Base-by-base conservation (phyloP, 2,888 invertebrate genomes). In the Coelinius sp. region DNA sequence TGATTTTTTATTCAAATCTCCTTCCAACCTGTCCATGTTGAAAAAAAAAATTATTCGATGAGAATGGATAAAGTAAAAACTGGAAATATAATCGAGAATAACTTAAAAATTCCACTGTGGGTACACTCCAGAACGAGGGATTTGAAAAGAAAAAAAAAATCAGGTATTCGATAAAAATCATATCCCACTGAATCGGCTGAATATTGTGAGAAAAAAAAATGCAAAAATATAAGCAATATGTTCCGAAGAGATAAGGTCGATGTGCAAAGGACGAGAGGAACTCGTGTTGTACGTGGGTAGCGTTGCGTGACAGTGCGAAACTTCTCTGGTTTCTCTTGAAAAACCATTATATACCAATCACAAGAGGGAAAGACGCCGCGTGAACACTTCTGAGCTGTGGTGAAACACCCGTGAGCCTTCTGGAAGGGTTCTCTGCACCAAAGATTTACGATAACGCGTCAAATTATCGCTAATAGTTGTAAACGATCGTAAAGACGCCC, bases 311-410 rank as follows among this genome's bases (percentile, higher is more conserved):
- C 72, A 68, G 68, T 38, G 41, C 59, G 31, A 44, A 68, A 53
- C 63, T 72, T 68, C 52, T 64, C 68, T 52, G 53, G 72, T 72
- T 72, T 72, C 64, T 53, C 52, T 68, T 31, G 68, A 72, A 72
- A 63, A 72, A 68, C 68, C 64, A 72, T 72, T 68, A 72, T 68
- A 68, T 44, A 68, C 63, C 67, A 72, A 72, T 72, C 63, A 72
- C 52, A 64, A 63, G 63, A 49, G 52, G 41, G 49, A 27, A 52
- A 72, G 62, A 41, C 22, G 44, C 20, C 62, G 68, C 46, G 35
- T 71, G 66, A 35, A 66, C 59, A 66, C 62, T 63, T 25, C 25
- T 22, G 49, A 27, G 44, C 20, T 59, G n/a, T 17, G 3, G 38
- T 24, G 31, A 59, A 53, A 38, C 63, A 5, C 17, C 52, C 41